Percentiles rank a stretch among this genome's conserved stretches.
Conservation (phyloP, 2,113 vertebrate species). For the Nibea coibor region DNA sequence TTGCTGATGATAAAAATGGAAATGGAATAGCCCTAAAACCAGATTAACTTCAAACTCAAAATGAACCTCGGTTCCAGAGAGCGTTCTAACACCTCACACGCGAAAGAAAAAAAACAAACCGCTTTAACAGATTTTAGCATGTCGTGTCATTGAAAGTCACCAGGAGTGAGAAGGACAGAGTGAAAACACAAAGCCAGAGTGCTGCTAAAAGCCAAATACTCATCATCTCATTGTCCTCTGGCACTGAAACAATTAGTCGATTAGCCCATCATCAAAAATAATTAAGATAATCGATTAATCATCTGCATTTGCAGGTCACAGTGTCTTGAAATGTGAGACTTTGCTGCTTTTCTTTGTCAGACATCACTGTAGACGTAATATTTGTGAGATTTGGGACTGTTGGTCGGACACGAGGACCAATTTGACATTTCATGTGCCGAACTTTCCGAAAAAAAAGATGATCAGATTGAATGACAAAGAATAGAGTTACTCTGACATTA, state of each 20-base stretch:
- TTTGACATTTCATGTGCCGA: background rate
- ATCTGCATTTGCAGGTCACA: background rate
- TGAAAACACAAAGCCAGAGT: background rate
- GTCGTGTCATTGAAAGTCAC: background rate
- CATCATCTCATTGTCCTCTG: background rate
- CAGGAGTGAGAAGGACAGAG: background rate
- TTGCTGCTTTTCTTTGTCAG: background rate
- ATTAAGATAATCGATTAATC: background rate
- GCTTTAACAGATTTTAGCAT: background rate
- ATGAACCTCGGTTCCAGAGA: background rate
- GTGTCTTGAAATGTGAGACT: background rate
- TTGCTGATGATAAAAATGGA: background rate
- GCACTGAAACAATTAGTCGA: background rate
- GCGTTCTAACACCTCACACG: background rate
- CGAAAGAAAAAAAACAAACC: background rate
- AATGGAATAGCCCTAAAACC: background rate
- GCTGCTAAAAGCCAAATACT: constrained; percentile 30
- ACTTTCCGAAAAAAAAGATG: background rate
- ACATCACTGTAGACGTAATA: background rate
- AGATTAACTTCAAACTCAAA: constrained; percentile 8
- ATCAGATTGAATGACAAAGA: background rate
- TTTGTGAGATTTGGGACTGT: too few relatives aligned
- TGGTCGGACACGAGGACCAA: too few relatives aligned
- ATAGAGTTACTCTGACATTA: background rate
- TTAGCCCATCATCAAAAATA: background rate